Conservation (phyloP, 2,888 invertebrate species). For the Volucella zonaria region DNA sequence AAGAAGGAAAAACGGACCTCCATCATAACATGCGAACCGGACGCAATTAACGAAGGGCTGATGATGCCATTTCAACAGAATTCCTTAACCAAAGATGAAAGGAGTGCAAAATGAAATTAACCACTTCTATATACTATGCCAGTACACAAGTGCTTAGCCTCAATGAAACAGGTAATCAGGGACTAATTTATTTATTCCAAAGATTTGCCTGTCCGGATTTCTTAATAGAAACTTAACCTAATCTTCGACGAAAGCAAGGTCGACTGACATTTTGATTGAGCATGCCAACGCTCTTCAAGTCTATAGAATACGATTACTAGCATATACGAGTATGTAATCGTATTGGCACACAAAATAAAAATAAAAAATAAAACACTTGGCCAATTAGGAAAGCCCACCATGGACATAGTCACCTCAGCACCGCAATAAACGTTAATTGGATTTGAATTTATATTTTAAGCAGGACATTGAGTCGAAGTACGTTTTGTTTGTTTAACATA, state of each 20-base stretch:
- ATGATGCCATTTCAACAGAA: slow-evolving; percentile 46
- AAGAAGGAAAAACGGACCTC: slow-evolving; percentile 43
- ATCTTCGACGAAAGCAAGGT: slow-evolving; percentile 11
- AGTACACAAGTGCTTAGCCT: slow-evolving; percentile 1
- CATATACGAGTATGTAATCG: background rate
- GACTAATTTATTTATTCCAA: slow-evolving; percentile 47
- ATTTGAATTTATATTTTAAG: slow-evolving; percentile 45
- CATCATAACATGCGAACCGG: slow-evolving; percentile 53
- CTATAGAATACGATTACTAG: background rate
- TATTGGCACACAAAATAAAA: background rate
- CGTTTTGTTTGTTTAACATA: slow-evolving; percentile 28
- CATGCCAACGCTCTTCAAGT: background rate
- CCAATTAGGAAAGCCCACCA: slow-evolving; percentile 32
- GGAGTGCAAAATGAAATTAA: slow-evolving; percentile 48
- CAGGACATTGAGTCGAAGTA: background rate
- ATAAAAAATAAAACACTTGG: slow-evolving; percentile 17
- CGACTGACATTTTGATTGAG: slow-evolving; percentile 24
- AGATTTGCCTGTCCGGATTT: slow-evolving; percentile 34
- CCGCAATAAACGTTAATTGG: slow-evolving; percentile 52
- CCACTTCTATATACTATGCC: slow-evolving; percentile 38
- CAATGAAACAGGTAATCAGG: slow-evolving; percentile 39
- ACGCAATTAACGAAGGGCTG: slow-evolving; percentile 65
- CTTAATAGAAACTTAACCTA: slow-evolving; percentile 39
- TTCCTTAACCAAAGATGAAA: slow-evolving; percentile 67
- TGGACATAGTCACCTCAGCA: too few relatives aligned